A percentile compares a stretch with the other conserved stretches of the same genome.
Evolutionary conservation across 2,113 vertebrate species (phyloP).

Genomic region (Anser brachyrhynchus): DNA sequence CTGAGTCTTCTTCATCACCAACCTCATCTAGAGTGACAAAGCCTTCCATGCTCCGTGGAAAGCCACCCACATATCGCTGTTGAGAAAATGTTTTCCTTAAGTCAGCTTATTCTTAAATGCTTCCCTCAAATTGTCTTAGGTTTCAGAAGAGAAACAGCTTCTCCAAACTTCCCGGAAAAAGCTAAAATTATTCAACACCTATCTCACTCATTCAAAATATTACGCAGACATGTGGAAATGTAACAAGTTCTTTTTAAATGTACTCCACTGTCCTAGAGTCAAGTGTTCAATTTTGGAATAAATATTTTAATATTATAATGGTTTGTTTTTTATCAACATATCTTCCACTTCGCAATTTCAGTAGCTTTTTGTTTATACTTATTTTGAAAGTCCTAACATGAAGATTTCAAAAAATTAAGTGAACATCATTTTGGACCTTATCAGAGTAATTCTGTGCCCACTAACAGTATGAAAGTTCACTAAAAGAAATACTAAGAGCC

Average conservation of each 20-base stretch:
- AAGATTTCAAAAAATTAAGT: not conserved
- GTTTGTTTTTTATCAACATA: not conserved
- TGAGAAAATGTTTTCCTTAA: slow-evolving; percentile 53
- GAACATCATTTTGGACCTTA: not conserved
- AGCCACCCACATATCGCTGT: slow-evolving; percentile 77
- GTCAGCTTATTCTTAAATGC: not conserved
- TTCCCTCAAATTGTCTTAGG: not conserved
- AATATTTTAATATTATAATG: rapidly evolving
- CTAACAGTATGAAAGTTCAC: not conserved
- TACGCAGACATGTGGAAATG: not conserved
- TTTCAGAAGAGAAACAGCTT: not conserved
- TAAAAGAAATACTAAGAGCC: not conserved
- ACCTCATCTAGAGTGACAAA: slow-evolving; percentile 95
- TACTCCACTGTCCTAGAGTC: not conserved
- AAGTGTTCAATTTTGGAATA: not conserved
- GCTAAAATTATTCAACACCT: not conserved
- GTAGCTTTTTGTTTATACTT: not conserved
- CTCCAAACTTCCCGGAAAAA: not conserved
- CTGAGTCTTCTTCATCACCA: slow-evolving; percentile 86
- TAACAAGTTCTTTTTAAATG: not conserved
- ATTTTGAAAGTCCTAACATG: not conserved
- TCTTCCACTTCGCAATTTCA: not conserved
- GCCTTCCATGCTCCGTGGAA: slow-evolving; percentile 91
- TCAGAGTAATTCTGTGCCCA: not conserved
- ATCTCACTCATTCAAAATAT: rapidly evolving